These are phyloP conservation scores for Lepidothrix coronata DNA, from an alignment of 2,113 vertebrate genomes.

Conservation along the genomic window DNA sequence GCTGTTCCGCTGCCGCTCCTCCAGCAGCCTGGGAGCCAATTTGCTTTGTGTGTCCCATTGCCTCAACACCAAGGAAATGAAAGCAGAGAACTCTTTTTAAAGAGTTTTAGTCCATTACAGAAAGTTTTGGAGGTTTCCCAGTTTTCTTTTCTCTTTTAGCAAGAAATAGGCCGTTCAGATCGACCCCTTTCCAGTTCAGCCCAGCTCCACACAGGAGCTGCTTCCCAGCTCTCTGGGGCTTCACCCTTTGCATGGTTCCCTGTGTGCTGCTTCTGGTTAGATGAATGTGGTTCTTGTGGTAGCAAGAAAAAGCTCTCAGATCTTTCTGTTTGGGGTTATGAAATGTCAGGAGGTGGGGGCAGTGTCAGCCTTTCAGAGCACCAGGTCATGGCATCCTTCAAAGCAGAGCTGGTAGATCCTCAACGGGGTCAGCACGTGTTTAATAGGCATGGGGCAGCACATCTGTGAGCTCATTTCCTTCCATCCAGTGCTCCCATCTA, in stretches of 20 bases:
- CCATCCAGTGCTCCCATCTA: accelerated
- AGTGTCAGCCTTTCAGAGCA: not conserved
- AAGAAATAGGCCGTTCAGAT: not conserved
- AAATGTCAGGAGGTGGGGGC: accelerated
- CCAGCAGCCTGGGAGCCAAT: not conserved
- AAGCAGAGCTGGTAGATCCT: not conserved
- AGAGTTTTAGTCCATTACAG: not conserved
- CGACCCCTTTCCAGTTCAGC: not conserved
- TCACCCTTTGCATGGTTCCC: not conserved
- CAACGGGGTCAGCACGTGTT: not conserved
- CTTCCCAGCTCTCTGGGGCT: accelerated
- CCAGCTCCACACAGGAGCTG: not conserved
- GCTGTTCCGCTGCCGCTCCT: not conserved
- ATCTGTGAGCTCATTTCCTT: not conserved
- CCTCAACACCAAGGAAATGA: not conserved
- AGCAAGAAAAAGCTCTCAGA: not conserved
- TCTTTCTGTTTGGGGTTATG: not conserved
- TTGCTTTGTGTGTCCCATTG: not conserved
- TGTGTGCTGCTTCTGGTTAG: not conserved
- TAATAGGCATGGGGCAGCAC: not conserved
- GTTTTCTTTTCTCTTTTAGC: not conserved
- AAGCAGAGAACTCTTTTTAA: not conserved
- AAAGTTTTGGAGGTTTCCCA: not conserved
- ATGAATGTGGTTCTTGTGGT: not conserved
- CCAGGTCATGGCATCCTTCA: not conserved